A percentile compares a stretch with the other conserved stretches of the same genome.
phyloP scores from a whole-genome alignment of 2,888 invertebrate species.

The Thera obeliscata region DNA sequence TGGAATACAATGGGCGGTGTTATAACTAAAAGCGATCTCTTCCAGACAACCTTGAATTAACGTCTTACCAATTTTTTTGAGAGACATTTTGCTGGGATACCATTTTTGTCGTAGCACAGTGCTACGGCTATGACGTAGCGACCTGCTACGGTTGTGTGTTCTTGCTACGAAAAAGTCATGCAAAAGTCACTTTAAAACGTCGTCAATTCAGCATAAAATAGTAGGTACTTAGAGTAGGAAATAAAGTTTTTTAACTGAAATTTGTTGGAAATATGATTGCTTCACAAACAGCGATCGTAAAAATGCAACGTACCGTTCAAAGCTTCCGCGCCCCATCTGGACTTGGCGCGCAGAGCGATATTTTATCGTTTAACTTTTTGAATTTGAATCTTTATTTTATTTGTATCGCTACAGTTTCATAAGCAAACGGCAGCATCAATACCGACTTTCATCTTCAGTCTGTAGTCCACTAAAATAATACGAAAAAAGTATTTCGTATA shows the following conservation, averaged over 20 bases:
- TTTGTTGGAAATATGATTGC: neutral
- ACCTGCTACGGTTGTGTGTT: neutral
- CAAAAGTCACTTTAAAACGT: too few species aligned
- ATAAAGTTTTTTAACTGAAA: neutral
- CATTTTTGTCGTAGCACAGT: neutral
- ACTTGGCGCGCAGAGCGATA: slow-evolving; percentile 18
- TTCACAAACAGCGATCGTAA: neutral
- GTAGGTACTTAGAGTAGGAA: too few species aligned
- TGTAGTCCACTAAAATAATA: too few species aligned
- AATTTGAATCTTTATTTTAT: neutral
- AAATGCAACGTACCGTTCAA: slow-evolving; percentile 5
- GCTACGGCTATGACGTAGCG: slow-evolving; percentile 11
- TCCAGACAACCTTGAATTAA: too few species aligned
- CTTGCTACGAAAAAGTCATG: neutral
- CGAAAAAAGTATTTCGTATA: too few species aligned
- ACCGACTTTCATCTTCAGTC: too few species aligned
- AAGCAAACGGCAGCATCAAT: neutral
- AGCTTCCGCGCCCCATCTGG: slow-evolving; percentile 7
- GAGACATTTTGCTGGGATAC: neutral
- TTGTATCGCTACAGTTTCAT: neutral
- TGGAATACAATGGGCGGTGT: too few species aligned
- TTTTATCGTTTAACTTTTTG: slow-evolving; percentile 19
- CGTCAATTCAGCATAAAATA: too few species aligned
- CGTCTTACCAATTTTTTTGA: neutral
- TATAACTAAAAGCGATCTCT: too few species aligned